These are phyloP conservation scores for Opisthograptis luteolata DNA, from an alignment of 2,888 invertebrate species.

Conservation along the genomic window DNA sequence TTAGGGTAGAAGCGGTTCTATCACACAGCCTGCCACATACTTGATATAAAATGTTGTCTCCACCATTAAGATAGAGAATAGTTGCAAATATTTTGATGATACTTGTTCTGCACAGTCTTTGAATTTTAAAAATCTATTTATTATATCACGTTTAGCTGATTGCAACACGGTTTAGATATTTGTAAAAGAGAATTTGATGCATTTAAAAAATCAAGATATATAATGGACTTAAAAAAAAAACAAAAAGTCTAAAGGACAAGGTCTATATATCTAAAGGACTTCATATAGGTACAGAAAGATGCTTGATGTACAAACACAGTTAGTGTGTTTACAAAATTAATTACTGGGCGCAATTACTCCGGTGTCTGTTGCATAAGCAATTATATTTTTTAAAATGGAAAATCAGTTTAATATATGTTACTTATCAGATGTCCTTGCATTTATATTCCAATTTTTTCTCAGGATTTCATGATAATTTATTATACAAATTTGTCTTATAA, in stretches of 20 bases:
- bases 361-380: too few species aligned
- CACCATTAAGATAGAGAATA: background rate
- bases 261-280: too few species aligned
- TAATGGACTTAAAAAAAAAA: too few species aligned
- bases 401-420: background rate
- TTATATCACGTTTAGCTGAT: background rate
- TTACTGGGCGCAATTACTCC: too few species aligned
- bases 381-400: too few species aligned
- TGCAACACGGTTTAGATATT: background rate
- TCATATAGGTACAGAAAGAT: too few species aligned
- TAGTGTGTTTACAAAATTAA: too few species aligned
- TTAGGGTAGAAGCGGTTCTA: background rate
- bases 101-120: constrained; percentile 3
- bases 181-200: too few species aligned
- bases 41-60: background rate
- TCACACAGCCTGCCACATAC: background rate
- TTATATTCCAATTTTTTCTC: background rate
- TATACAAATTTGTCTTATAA: background rate
- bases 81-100: constrained; percentile 4
- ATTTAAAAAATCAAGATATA: too few species aligned
- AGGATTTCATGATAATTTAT: constrained; percentile 2
- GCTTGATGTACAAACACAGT: too few species aligned
- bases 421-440: too few species aligned
- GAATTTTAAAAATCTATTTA: background rate
- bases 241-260: too few species aligned